phyloP scores from a whole-genome alignment of 1,140 invertebrate genomes.

The Zelostemma sp. region DNA sequence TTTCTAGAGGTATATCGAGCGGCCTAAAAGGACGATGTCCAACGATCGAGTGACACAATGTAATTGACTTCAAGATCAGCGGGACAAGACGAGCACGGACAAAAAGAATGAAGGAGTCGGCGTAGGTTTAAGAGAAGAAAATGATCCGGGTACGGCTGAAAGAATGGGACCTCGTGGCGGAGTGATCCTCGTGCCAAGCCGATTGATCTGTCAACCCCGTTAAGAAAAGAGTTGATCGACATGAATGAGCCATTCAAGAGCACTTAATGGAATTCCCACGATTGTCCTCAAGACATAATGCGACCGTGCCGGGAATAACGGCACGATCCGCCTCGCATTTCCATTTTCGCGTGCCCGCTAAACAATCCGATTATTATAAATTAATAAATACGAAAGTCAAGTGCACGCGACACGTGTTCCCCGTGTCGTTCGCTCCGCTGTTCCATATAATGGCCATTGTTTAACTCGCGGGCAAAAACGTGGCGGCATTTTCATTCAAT shows the following conservation, averaged over 20 bases:
- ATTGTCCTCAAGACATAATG: slow-evolving; percentile 67
- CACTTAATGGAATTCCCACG: slow-evolving; percentile 68
- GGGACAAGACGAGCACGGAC: slow-evolving; percentile 33
- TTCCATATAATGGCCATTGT: slow-evolving; percentile 58
- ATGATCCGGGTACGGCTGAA: slow-evolving; percentile 25
- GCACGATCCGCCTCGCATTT: slow-evolving; percentile 4
- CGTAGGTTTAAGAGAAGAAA: slow-evolving; percentile 36
- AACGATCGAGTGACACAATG: slow-evolving; percentile 25
- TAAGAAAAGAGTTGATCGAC: slow-evolving; percentile 67
- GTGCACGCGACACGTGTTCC: slow-evolving; percentile 3
- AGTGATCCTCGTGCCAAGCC: slow-evolving; percentile 47
- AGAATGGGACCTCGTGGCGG: slow-evolving; percentile 36
- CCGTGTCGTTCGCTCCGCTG: slow-evolving; percentile 7
- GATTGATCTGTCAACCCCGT: slow-evolving; percentile 69
- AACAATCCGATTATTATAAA: slow-evolving; percentile 8
- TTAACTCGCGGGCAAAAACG: slow-evolving; percentile 44
- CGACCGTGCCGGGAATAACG: slow-evolving; percentile 57
- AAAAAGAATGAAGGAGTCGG: slow-evolving; percentile 25
- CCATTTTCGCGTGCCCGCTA: slow-evolving; percentile 13
- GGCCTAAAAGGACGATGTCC: slow-evolving; percentile 16
- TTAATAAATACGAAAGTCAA: slow-evolving; percentile 3
- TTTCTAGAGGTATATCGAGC: not conserved
- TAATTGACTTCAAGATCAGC: slow-evolving; percentile 42
- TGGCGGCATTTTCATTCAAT: slow-evolving; percentile 56
- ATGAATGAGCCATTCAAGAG: slow-evolving; percentile 70